Percentiles rank a stretch among this genome's conserved stretches.
Evolutionary conservation across 2,113 vertebrate genomes (phyloP).

Genomic region (Megaleporinus macrocephalus): DNA sequence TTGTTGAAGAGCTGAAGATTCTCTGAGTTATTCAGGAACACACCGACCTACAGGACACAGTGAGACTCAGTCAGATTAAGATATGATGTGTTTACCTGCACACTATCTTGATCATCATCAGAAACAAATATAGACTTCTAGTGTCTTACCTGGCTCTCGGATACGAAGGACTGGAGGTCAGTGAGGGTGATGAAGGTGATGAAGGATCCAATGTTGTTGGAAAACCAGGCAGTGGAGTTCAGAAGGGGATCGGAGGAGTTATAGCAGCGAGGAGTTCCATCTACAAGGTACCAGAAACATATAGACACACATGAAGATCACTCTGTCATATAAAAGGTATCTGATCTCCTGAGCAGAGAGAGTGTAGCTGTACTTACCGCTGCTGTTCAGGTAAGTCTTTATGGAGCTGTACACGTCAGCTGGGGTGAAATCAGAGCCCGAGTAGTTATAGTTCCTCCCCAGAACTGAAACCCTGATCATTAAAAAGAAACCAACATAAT

Average conservation of each 20-base stretch:
- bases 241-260: constrained; percentile 46
- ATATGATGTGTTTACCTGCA: too few relatives aligned
- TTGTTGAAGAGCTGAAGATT: constrained; percentile 69
- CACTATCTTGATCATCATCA: not conserved
- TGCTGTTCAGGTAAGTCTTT: constrained; percentile 59
- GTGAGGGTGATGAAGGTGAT: constrained; percentile 29
- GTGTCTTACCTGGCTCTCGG: constrained; percentile 2
- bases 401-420: constrained; percentile 65
- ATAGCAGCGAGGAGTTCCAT: constrained; percentile 56
- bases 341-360: too few relatives aligned
- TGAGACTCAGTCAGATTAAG: not conserved
- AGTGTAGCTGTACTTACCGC: constrained; percentile 21
- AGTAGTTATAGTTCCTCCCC: constrained; percentile 64
- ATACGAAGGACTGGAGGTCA: constrained; percentile 21
- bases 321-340: not conserved
- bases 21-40: constrained; percentile 61
- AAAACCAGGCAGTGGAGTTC: constrained; percentile 72
- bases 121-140: too few relatives aligned
- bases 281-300: constrained; percentile 42
- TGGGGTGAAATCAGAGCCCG: constrained; percentile 53
- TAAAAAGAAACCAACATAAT: too few relatives aligned
- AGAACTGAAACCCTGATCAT: constrained; percentile 64
- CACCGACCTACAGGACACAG: constrained; percentile 49
- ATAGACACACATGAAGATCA: too few relatives aligned
- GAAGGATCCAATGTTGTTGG: constrained; percentile 67